Percentiles rank a stretch among this genome's conserved stretches.
These are phyloP conservation scores for Xiphorhynchus erythropygius DNA, from an alignment of 2,797 vertebrate species.

Conservation along the genomic window DNA sequence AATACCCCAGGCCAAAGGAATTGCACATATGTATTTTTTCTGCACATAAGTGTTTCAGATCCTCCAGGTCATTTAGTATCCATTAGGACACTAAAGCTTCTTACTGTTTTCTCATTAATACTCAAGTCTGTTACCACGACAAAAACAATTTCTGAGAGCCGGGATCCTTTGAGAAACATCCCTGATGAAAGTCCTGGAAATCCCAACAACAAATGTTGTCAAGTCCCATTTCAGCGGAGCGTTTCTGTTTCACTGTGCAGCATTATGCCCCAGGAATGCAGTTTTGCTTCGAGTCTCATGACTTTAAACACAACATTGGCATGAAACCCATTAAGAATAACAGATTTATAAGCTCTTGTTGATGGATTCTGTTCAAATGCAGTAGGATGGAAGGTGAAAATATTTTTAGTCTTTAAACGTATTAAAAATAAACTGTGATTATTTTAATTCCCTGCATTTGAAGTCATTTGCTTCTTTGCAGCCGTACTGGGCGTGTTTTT, in stretches of 20 bases:
- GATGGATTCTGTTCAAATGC: constrained; percentile 52
- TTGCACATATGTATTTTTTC: constrained; percentile 35
- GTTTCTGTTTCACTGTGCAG: constrained; percentile 20
- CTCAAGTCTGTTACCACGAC: constrained; percentile 57
- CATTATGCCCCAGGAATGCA: constrained; percentile 46
- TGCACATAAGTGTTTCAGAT: constrained; percentile 45
- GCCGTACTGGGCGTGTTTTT: background rate
- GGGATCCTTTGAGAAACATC: constrained; percentile 54
- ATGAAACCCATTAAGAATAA: constrained; percentile 51
- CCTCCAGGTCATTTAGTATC: constrained; percentile 65
- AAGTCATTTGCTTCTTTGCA: constrained; percentile 33
- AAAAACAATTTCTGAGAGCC: constrained; percentile 66
- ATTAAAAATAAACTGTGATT: constrained; percentile 59
- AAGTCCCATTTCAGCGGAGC: constrained; percentile 25
- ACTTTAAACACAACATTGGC: constrained; percentile 51
- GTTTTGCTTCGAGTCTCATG: constrained; percentile 36
- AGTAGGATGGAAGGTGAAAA: constrained; percentile 55
- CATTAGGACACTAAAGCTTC: constrained; percentile 60
- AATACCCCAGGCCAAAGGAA: background rate
- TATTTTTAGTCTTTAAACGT: constrained; percentile 42
- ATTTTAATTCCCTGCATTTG: constrained; percentile 47
- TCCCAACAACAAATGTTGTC: constrained; percentile 56
- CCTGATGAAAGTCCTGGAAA: constrained; percentile 66
- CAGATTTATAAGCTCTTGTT: constrained; percentile 51
- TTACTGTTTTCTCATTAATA: constrained; percentile 71